Evolutionary conservation across 1,140 invertebrate genomes (phyloP), one percentile per base, ranked within the genome.

Genomic region (Penaeus indicus): DNA sequence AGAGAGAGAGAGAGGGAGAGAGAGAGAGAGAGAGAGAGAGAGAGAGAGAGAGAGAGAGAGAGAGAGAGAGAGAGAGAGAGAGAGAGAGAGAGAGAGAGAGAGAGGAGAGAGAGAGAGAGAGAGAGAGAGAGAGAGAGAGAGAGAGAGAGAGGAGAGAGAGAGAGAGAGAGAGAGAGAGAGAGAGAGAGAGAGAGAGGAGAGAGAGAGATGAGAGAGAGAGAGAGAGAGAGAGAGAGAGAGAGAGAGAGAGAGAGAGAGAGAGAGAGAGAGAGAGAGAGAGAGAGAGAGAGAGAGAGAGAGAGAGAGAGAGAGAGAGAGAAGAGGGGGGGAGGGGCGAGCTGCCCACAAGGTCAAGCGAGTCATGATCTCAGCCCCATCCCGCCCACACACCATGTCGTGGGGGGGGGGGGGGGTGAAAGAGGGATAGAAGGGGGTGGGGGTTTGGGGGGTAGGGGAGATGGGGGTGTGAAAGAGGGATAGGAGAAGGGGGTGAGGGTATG

Each of bases 261-360:
- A 86, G 78, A 64, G 38, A 42, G 75, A 63, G 75, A 80, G 75
- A 79, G 77, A 79, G 62, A 63, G 77, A 69, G 83, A 75, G 63
- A 75, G 75, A 79, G 85, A 63, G 77, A 64, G 75, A 62, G 77
- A 67, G 75, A n/a, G 38, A 32, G 32, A 27, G 42, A 21, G 32
- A 81, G 42, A 82, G 67, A 64, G 63, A 72, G 62, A 79, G 61
- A 25, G 63, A 69, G 27, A 25, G 62, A 47, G 72, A n/a, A 19
- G 60, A 10, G n/a, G 32, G 77, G 63, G 78, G 25, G 22, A 27
- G 62, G 54, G 27, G 7, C 18, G 61, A 62, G 32, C 19, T 10
- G 60, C 11, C 13, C 84, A 67, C 75, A 79, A 86, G 85, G 77
- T 79, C 77, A 86, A 80, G 85, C 77, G 21, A 86, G 85, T 67